phyloP scores from a whole-genome alignment of 2,797 vertebrate species.

The Xerus rutilus region DNA sequence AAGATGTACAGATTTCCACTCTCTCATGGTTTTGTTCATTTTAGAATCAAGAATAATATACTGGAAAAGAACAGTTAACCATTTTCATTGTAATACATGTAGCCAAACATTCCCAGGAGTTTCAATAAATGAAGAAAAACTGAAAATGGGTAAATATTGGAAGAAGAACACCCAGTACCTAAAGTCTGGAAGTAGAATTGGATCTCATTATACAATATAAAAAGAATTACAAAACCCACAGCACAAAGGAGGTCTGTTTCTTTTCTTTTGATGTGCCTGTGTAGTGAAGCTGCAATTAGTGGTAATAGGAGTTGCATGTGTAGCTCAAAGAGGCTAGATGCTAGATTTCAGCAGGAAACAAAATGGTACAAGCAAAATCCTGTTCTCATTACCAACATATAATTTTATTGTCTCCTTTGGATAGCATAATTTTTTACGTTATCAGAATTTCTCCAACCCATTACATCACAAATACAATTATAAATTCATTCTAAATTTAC shows the following conservation, averaged over 20 bases:
- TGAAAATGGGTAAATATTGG: constrained; percentile 59
- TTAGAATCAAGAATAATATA: constrained; percentile 20
- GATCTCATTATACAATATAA: constrained; percentile 63
- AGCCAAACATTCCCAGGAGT: constrained; percentile 13
- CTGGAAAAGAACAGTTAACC: neutral
- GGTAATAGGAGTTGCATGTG: constrained; percentile 29
- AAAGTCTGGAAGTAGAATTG: constrained; percentile 49
- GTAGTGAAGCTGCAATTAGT: constrained; percentile 54
- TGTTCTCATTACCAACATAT: constrained; percentile 49
- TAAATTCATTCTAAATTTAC: constrained; percentile 65
- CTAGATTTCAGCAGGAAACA: constrained; percentile 3
- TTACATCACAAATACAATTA: constrained; percentile 70
- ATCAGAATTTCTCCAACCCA: constrained; percentile 63
- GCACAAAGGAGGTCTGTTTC: constrained; percentile 53
- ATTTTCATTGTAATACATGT: constrained; percentile 39
- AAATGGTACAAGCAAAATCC: constrained; percentile 59
- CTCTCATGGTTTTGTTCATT: neutral
- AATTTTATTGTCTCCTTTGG: constrained; percentile 72
- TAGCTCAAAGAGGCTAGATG: constrained; percentile 57
- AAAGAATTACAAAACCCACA: constrained; percentile 57
- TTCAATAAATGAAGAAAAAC: constrained; percentile 17
- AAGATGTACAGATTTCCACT: neutral
- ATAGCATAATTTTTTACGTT: constrained; percentile 65
- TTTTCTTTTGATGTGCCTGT: constrained; percentile 50
- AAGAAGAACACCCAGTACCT: constrained; percentile 39